Base-by-base conservation (phyloP, 2,113 vertebrate genomes). In the Pelusios castaneus region DNA sequence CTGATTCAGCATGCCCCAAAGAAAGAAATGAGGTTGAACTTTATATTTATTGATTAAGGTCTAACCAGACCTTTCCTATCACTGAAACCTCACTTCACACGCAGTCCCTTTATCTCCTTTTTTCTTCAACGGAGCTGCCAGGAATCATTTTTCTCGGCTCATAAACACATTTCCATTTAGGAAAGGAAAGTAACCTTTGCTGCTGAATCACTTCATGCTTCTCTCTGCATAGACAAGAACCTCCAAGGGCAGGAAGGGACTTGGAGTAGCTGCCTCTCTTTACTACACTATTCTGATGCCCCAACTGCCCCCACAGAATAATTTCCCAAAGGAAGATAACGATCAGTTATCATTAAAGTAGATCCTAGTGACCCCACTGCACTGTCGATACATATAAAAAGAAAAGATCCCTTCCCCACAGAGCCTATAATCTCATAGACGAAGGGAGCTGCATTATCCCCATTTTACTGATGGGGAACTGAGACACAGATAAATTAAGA, bases 81-180 rank as follows among this genome's bases (percentile, higher is more conserved):
- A 85, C 93, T 87, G 85, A 96, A 76, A 0, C 3, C 76, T 93
- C n/a, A 0, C 94, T 95, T 95, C 73, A 91, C 93, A 90, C 88
- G 78, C 88, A 86, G 94, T 70, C 91, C 51, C 49, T 96, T 95
- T 95, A 91, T 95, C 92, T 92, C 77, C 25, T 38, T 58, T 92
- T 47, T 70, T 19, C 85, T 94, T 43, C 4, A 96, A 92, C 88
- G 22, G 85, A 89, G 41, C 93, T 90, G 90, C 89, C 92, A 93
- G 75, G 55, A 80, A 87, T 92, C 2, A 5, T 91, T 97, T 96
- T 91, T 78, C 85, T 91, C 52, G 2, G 76, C 78, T 93, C 17
- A 25, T 91, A 90, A 97, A 95, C 60, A 93, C 73, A 86, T 95
- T 97, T 95, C 95, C 84, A 87, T 93, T 93, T 80, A 85, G 91